These are phyloP conservation scores for Engystomops pustulosus DNA, from an alignment of 2,113 vertebrate species.

Conservation along the genomic window DNA sequence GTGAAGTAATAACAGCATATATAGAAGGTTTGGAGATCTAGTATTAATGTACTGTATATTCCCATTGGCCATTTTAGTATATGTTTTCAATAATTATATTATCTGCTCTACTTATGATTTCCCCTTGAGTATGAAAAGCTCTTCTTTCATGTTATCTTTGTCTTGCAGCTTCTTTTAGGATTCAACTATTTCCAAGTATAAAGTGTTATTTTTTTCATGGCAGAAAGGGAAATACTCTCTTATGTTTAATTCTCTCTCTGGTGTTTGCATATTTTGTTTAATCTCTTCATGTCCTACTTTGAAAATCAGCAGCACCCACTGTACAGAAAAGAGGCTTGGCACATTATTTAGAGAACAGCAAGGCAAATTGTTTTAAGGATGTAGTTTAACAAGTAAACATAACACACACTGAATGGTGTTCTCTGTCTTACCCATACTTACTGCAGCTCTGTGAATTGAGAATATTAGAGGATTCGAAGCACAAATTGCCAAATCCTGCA, in stretches of 20 bases:
- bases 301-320: slow-evolving; percentile 25
- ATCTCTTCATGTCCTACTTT: slow-evolving; percentile 37
- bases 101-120: slow-evolving; percentile 23
- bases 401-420: neutral
- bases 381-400: neutral
- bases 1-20: neutral
- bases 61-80: slow-evolving; percentile 19
- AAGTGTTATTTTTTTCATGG: slow-evolving; percentile 34
- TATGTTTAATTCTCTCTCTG: slow-evolving; percentile 35
- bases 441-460: neutral
- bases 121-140: slow-evolving; percentile 14
- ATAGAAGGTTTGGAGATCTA: neutral
- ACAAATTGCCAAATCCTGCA: neutral
- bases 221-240: slow-evolving; percentile 41
- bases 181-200: slow-evolving; percentile 27
- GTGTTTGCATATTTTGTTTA: slow-evolving; percentile 33
- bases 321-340: neutral
- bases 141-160: slow-evolving; percentile 47
- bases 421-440: neutral
- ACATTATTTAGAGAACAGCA: neutral
- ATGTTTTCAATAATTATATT: slow-evolving; percentile 43
- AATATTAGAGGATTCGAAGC: neutral
- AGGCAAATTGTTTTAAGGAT: slow-evolving; percentile 29
- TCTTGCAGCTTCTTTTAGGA: slow-evolving; percentile 41
- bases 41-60: neutral